Percentiles rank a stretch among this genome's conserved stretches.
phyloP scores from a whole-genome alignment of 1,140 invertebrate genomes.

The Drosophila tristis region DNA sequence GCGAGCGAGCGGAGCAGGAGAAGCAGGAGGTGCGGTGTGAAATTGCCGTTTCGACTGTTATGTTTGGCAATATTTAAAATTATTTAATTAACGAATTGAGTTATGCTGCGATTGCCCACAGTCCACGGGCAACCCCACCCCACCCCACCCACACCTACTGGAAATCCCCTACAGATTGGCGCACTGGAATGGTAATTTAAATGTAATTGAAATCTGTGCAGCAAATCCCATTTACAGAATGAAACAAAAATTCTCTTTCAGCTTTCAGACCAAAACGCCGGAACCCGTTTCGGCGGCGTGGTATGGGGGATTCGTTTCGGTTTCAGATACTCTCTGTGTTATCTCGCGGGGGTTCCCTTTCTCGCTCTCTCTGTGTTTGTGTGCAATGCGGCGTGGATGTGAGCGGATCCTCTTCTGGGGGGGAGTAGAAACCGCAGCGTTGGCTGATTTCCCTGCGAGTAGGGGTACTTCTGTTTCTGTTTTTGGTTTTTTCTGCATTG shows the following conservation, averaged over 20 bases:
- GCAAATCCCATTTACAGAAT: constrained; percentile 63
- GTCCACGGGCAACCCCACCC: constrained; percentile 3
- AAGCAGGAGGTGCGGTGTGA: constrained; percentile 7
- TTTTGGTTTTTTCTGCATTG: constrained; percentile 41
- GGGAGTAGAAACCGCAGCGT: constrained; percentile 51
- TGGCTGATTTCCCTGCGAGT: not conserved
- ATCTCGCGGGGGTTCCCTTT: constrained; percentile 15
- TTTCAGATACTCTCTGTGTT: constrained; percentile 42
- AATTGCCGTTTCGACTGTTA: constrained; percentile 50
- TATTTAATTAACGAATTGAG: constrained; percentile 82
- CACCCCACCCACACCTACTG: constrained; percentile 17
- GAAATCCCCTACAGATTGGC: not conserved
- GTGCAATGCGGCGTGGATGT: constrained; percentile 29
- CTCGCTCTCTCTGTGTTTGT: constrained; percentile 4
- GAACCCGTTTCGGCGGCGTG: not conserved
- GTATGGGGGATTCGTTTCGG: not conserved
- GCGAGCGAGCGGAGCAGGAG: not conserved
- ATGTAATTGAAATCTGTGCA: constrained; percentile 74
- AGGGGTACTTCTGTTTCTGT: constrained; percentile 41
- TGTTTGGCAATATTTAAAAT: constrained; percentile 79
- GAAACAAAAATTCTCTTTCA: constrained; percentile 36
- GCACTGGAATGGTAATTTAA: constrained; percentile 68
- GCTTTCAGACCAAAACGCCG: constrained; percentile 1
- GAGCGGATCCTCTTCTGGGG: not conserved
- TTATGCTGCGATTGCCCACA: constrained; percentile 56